Percentiles rank a stretch among this genome's conserved stretches.
Conservation (phyloP, 2,797 vertebrate genomes). For the Anas flavirostris region DNA sequence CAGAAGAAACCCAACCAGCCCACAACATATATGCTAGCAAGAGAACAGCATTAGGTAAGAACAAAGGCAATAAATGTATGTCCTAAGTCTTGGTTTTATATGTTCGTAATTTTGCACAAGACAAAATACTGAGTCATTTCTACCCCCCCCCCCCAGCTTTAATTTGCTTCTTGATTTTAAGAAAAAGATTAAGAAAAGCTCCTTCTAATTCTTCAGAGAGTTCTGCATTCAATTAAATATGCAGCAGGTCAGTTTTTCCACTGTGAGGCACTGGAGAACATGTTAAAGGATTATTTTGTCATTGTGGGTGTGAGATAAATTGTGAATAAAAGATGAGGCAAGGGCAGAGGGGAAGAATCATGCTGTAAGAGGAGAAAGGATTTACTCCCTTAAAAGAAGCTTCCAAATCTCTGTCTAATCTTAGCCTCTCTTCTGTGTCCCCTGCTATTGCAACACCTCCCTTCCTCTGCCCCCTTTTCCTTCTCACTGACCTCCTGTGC, state of each 20-base stretch:
- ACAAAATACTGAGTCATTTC: background rate
- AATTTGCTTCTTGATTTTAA: background rate
- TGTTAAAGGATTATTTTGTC: background rate
- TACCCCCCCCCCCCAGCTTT: background rate
- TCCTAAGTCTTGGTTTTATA: background rate
- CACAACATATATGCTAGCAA: background rate
- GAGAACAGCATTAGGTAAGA: background rate
- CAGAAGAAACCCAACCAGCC: background rate
- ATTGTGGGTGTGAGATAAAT: background rate
- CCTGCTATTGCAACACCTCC: background rate
- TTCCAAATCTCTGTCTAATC: background rate
- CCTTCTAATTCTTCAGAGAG: background rate
- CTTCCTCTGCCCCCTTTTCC: background rate
- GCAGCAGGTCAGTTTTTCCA: background rate
- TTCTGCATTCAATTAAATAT: background rate
- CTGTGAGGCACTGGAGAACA: background rate
- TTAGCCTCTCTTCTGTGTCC: background rate
- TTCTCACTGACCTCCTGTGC: background rate
- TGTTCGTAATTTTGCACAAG: background rate
- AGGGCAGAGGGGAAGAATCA: background rate
- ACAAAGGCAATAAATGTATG: background rate
- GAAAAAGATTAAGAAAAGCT: background rate
- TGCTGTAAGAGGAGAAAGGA: background rate
- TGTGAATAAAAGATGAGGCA: background rate
- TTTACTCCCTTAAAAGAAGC: background rate